Conservation (phyloP, 2,113 vertebrate species). For the Boleophthalmus pectinirostris region DNA sequence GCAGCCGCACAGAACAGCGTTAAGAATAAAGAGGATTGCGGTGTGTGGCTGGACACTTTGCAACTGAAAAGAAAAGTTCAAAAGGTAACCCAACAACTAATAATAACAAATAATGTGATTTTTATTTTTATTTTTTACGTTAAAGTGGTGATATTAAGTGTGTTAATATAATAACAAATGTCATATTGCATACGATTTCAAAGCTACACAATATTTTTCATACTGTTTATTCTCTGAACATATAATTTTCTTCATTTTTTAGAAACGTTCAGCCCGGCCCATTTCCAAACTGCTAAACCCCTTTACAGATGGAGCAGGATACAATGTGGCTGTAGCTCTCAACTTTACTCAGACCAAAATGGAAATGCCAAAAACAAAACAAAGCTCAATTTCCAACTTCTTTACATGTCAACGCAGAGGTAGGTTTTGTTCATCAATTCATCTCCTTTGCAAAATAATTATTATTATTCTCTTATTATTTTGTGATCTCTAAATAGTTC, state of each 20-base stretch:
- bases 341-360: constrained; percentile 79
- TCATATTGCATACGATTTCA: not conserved
- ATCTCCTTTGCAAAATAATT: not conserved
- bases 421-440: constrained; percentile 27
- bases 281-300: constrained; percentile 76
- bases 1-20: not conserved
- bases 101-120: not conserved
- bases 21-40: constrained; percentile 68
- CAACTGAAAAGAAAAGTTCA: constrained; percentile 72
- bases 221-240: not conserved
- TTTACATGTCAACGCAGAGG: constrained; percentile 60
- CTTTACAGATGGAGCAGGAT: constrained; percentile 49
- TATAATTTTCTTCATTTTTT: not conserved
- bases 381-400: constrained; percentile 75
- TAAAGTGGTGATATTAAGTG: not conserved
- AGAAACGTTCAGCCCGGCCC: constrained; percentile 60
- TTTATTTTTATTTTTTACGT: not conserved
- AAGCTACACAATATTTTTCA: not conserved
- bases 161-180: not conserved
- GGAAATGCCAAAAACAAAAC: constrained; percentile 74
- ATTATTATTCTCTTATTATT: not conserved
- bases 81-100: constrained; percentile 48
- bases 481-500: constrained; percentile 35
- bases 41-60: constrained; percentile 77
- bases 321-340: constrained; percentile 69